A percentile compares a stretch with the other conserved stretches of the same genome.
phyloP scores from a whole-genome alignment of 2,888 invertebrate species.

The Rhaphigaster nebulosa region DNA sequence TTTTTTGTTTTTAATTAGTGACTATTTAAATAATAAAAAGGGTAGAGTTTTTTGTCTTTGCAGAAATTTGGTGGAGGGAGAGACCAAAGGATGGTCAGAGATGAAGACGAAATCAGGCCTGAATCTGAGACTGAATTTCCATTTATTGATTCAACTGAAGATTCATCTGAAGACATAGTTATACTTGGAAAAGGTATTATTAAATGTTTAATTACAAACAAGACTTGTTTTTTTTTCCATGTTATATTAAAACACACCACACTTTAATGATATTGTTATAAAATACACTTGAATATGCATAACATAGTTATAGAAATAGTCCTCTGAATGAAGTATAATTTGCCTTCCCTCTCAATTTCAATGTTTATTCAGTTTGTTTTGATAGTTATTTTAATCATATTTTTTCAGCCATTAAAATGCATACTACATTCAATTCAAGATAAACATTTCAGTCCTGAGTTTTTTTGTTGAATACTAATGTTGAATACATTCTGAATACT shows the following conservation, averaged over 20 bases:
- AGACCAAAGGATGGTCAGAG: conserved; percentile 76
- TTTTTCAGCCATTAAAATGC: too few species aligned
- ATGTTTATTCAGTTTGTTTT: too few species aligned
- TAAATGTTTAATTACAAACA: background rate
- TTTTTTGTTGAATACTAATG: too few species aligned
- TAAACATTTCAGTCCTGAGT: too few species aligned
- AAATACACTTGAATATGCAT: too few species aligned
- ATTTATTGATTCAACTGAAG: conserved; percentile 64
- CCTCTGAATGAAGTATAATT: too few species aligned
- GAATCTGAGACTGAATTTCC: conserved; percentile 67
- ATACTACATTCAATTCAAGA: too few species aligned
- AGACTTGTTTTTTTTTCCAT: too few species aligned
- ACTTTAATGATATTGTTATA: background rate
- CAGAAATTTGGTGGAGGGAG: conserved; percentile 81
- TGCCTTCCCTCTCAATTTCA: too few species aligned
- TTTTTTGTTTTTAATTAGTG: conserved; percentile 4
- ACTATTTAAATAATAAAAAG: conserved; percentile 69
- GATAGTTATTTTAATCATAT: too few species aligned
- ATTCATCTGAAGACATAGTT: conserved; percentile 65
- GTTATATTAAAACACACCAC: background rate
- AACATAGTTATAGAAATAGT: too few species aligned
- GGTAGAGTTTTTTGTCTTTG: conserved; percentile 86
- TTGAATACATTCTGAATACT: too few species aligned
- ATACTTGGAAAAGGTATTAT: conserved; percentile 59
- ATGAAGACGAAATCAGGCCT: conserved; percentile 63